Conservation (phyloP, 2,888 invertebrate genomes). For the Drosophila borealis region DNA sequence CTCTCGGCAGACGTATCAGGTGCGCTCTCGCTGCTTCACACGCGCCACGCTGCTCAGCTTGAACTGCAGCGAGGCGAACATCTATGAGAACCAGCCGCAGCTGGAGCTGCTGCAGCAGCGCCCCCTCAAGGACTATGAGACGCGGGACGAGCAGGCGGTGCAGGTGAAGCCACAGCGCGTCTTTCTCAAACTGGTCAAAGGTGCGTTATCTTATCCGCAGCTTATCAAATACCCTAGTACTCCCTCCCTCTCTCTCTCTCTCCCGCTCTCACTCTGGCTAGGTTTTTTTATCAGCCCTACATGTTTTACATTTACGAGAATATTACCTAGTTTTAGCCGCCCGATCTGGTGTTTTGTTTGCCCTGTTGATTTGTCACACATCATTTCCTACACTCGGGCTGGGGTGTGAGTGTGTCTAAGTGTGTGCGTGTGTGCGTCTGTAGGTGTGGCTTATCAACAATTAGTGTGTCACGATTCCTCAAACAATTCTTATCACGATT, state of each 20-base stretch:
- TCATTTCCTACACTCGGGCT: slow-evolving; percentile 45
- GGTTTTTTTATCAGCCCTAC: not conserved
- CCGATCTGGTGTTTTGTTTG: slow-evolving; percentile 53
- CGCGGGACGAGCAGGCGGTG: slow-evolving; percentile 83
- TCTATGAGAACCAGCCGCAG: slow-evolving; percentile 79
- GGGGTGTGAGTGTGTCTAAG: slow-evolving; percentile 14
- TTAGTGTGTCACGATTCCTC: slow-evolving; percentile 36
- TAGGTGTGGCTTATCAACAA: slow-evolving; percentile 59
- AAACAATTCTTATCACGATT: slow-evolving; percentile 10
- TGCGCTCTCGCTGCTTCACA: slow-evolving; percentile 78
- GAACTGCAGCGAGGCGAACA: slow-evolving; percentile 71
- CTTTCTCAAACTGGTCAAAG: slow-evolving; percentile 87
- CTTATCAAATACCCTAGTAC: slow-evolving; percentile 3
- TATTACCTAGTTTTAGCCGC: slow-evolving; percentile 1
- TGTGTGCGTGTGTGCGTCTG: slow-evolving; percentile 25
- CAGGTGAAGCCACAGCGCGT: slow-evolving; percentile 89
- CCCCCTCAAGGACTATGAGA: slow-evolving; percentile 79
- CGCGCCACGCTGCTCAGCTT: slow-evolving; percentile 64
- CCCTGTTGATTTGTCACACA: slow-evolving; percentile 66
- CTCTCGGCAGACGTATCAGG: slow-evolving; percentile 63
- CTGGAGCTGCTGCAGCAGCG: slow-evolving; percentile 62
- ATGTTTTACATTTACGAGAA: slow-evolving; percentile 12
- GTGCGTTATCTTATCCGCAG: slow-evolving; percentile 84
- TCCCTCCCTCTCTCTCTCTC: not conserved
- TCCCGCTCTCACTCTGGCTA: slow-evolving; percentile 3